phyloP scores from a whole-genome alignment of 2,888 invertebrate genomes.

The Arge pagana region DNA sequence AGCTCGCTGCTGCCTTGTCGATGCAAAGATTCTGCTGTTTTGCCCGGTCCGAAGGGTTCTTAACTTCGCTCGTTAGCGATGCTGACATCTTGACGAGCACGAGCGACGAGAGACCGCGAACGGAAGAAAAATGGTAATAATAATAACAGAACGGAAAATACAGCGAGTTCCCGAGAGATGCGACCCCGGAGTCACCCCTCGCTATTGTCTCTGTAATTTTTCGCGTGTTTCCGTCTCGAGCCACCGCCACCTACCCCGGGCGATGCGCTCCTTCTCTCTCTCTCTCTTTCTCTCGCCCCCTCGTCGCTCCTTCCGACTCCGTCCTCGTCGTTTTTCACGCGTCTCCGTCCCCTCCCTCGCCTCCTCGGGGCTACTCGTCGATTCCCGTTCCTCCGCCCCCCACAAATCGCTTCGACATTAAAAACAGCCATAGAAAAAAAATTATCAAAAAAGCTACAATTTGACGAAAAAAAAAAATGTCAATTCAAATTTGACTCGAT shows the following conservation, averaged over 20 bases:
- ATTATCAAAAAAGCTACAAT: no score
- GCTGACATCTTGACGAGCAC: constrained; percentile 54
- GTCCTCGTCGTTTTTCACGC: constrained; percentile 13
- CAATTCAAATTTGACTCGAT: no score
- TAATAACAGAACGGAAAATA: constrained; percentile 28
- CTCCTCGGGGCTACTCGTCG: no score
- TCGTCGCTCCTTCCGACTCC: constrained; percentile 20
- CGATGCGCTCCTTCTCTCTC: constrained; percentile 14
- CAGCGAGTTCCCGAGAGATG: constrained; percentile 27
- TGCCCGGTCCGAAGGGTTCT: constrained; percentile 36
- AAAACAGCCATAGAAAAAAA: no score
- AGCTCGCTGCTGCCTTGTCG: no score
- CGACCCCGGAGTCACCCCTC: constrained; percentile 21
- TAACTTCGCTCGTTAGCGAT: constrained; percentile 49
- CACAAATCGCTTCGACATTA: no score
- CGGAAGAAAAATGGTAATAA: constrained; percentile 15
- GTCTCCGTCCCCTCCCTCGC: background rate
- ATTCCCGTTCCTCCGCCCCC: no score
- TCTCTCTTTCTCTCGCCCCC: constrained; percentile 2
- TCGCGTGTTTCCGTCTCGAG: constrained; percentile 18
- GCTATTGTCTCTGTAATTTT: constrained; percentile 15
- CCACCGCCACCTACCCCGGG: constrained; percentile 10
- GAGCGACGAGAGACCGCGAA: no score
- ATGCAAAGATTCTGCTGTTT: constrained; percentile 44
- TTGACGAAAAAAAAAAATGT: no score